Evolutionary conservation across 1,140 invertebrate species (phyloP).

Genomic region (Triops cancriformis): DNA sequence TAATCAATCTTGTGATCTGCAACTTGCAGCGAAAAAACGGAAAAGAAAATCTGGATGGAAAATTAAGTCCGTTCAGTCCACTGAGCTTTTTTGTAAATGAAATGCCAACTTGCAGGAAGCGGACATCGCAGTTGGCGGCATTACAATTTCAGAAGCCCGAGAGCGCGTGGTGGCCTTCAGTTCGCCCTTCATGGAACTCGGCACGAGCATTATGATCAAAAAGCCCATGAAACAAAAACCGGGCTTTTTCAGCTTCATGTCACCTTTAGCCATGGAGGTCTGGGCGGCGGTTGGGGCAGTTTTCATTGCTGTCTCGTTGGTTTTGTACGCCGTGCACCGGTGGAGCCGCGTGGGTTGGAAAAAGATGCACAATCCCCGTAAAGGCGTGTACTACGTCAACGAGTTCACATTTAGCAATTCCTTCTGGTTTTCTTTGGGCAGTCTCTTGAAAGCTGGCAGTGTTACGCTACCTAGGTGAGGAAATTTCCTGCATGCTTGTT

Average conservation of each 20-base stretch:
- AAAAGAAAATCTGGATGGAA: too few relatives aligned
- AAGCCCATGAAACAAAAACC: constrained; percentile 52
- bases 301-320: constrained; percentile 53
- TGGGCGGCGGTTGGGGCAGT: constrained; percentile 54
- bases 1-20: background rate
- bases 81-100: background rate
- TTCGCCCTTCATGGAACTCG: constrained; percentile 60
- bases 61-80: too few relatives aligned
- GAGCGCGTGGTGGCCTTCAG: constrained; percentile 56
- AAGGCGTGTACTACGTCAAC: constrained; percentile 45
- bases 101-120: constrained; percentile 44
- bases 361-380: constrained; percentile 37
- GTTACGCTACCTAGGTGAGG: constrained; percentile 54
- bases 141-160: constrained; percentile 53
- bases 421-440: constrained; percentile 58
- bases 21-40: background rate
- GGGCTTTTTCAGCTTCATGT: constrained; percentile 58
- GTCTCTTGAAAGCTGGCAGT: constrained; percentile 58
- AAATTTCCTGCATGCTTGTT: constrained; percentile 1
- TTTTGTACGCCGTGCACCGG: constrained; percentile 51
- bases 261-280: constrained; percentile 53
- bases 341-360: constrained; percentile 54
- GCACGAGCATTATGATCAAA: constrained; percentile 62
- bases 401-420: constrained; percentile 56
- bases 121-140: constrained; percentile 53